Conservation (phyloP, 35 echinoderm and acorn worm genomes). For the Strongylocentrotus purpuratus region DNA sequence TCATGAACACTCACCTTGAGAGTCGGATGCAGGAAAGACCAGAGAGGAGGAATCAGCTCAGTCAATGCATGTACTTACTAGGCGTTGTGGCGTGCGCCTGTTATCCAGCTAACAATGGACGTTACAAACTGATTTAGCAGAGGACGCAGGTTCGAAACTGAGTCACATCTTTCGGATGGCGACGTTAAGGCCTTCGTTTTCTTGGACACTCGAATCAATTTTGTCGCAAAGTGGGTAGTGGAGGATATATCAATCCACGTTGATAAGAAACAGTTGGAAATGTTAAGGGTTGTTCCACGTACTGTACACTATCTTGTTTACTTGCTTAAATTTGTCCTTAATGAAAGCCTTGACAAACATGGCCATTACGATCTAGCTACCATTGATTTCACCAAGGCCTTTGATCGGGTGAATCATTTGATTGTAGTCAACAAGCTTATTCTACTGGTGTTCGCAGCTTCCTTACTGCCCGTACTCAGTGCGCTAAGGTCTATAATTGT, state of each 20-base stretch:
- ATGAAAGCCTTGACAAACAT: slow-evolving; percentile 32
- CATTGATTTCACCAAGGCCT: slow-evolving; percentile 56
- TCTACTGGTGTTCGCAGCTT: slow-evolving; percentile 47
- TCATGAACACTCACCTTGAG: too few relatives aligned
- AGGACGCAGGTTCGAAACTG: too few relatives aligned
- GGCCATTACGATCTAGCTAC: slow-evolving; percentile 41
- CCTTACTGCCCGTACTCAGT: slow-evolving; percentile 44
- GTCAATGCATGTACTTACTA: too few relatives aligned
- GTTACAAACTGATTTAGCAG: too few relatives aligned
- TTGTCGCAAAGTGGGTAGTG: slow-evolving; percentile 52
- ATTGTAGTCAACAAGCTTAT: slow-evolving; percentile 52
- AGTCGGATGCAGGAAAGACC: too few relatives aligned
- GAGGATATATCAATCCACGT: slow-evolving; percentile 20
- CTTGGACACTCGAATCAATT: slow-evolving; percentile 19
- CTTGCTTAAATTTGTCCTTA: neutral
- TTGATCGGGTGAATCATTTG: slow-evolving; percentile 51
- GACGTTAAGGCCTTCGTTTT: too few relatives aligned
- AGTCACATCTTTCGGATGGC: too few relatives aligned
- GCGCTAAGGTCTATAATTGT: too few relatives aligned
- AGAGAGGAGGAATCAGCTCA: too few relatives aligned
- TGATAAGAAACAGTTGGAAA: slow-evolving; percentile 51
- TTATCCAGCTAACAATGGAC: too few relatives aligned
- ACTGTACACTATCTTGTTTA: slow-evolving; percentile 56
- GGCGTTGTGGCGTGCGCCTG: too few relatives aligned
- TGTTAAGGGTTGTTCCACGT: slow-evolving; percentile 20